Percentiles rank a stretch among this genome's conserved stretches.
Evolutionary conservation across 2,888 invertebrate genomes (phyloP).

Genomic region (Calameuta pallipes): DNA sequence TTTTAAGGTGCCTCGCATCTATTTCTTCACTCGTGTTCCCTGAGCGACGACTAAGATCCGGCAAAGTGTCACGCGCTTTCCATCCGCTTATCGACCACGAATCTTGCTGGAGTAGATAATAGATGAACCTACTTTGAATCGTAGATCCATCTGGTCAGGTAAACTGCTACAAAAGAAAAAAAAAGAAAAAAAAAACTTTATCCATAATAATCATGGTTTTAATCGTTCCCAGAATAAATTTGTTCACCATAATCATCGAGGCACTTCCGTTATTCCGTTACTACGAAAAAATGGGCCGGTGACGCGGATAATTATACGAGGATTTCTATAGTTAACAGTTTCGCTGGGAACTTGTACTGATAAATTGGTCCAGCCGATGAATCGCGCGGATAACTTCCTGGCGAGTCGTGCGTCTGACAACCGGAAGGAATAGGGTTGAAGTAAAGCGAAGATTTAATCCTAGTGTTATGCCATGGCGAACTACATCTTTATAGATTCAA

Average conservation of each 20-base stretch:
- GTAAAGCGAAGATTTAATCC: neutral
- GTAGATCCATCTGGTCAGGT: neutral
- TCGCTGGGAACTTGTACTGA: too few relatives aligned
- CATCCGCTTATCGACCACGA: neutral
- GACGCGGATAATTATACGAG: neutral
- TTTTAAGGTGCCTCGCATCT: neutral
- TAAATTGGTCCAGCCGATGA: too few relatives aligned
- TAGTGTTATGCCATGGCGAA: too few relatives aligned
- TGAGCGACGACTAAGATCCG: neutral
- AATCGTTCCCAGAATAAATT: neutral
- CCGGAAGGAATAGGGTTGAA: neutral
- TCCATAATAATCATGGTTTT: neutral
- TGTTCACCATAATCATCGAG: neutral
- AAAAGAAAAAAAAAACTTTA: neutral
- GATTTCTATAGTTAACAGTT: too few relatives aligned
- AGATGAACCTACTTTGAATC: neutral
- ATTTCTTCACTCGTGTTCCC: neutral
- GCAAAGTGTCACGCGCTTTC: conserved; percentile 1
- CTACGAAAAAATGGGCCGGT: neutral
- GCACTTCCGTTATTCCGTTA: neutral
- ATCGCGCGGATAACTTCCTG: too few relatives aligned
- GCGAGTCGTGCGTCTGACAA: too few relatives aligned
- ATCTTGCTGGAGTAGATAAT: neutral
- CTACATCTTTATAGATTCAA: too few relatives aligned
- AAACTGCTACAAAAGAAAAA: neutral